A percentile compares a stretch with the other conserved stretches of the same genome.
These are phyloP conservation scores for Pterostichus madidus DNA, from an alignment of 2,888 invertebrate species.

Conservation along the genomic window DNA sequence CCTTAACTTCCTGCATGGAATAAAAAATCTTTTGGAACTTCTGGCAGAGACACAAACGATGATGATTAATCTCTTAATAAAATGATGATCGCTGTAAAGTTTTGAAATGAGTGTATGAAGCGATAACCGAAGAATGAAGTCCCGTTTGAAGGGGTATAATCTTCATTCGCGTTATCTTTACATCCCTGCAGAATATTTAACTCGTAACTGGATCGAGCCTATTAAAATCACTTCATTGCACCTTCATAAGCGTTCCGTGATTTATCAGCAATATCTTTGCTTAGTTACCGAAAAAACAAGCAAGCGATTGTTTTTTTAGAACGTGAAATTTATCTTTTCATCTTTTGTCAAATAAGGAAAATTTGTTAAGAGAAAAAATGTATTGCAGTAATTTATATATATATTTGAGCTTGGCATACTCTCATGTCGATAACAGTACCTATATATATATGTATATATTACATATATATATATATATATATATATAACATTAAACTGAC, in stretches of 20 bases:
- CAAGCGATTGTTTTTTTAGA: neutral
- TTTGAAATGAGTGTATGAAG: neutral
- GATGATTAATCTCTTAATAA: slow-evolving; percentile 21
- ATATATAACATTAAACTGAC: too few relatives aligned
- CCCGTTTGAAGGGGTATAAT: slow-evolving; percentile 3
- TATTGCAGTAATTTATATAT: too few relatives aligned
- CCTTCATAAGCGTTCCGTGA: slow-evolving; percentile 30
- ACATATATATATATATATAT: too few relatives aligned
- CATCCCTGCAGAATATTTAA: slow-evolving; percentile 22
- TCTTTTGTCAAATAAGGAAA: neutral
- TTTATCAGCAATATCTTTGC: slow-evolving; percentile 43
- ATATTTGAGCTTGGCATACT: too few relatives aligned
- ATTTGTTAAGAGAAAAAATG: too few relatives aligned
- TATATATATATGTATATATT: too few relatives aligned
- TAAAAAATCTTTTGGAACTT: neutral
- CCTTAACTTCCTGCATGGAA: too few relatives aligned
- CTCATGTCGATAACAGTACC: too few relatives aligned
- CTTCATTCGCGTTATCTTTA: slow-evolving; percentile 2
- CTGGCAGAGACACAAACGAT: neutral
- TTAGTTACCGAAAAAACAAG: neutral
- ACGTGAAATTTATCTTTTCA: neutral
- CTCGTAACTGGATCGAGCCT: slow-evolving; percentile 21
- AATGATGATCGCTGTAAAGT: slow-evolving; percentile 24
- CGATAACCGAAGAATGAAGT: slow-evolving; percentile 10
- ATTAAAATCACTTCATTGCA: slow-evolving; percentile 52